Base-by-base conservation (phyloP, 2,797 vertebrate species). In the Pampus argenteus region DNA sequence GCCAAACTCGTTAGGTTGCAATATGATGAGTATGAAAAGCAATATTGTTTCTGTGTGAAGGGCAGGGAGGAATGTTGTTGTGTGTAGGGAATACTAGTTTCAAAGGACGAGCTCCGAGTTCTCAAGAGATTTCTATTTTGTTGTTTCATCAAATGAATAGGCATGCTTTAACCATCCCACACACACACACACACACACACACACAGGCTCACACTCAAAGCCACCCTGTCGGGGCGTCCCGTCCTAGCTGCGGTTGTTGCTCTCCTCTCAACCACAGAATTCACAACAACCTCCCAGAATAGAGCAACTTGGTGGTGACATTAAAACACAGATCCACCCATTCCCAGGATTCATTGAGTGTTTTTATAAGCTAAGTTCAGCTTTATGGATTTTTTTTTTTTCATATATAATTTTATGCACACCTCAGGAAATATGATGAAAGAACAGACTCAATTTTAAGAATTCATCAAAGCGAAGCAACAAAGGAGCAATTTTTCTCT, bases 281-380 rank as follows among this genome's bases (percentile, higher is more conserved):
- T 93, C 90, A 91, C 94, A 92, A 88, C 88, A 89, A 50, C 78
- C 89, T 91, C 90, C 89, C 82, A 88, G 92, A 93, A 93, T 92
- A 94, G 93, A 90, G 82, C 63, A 34, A 66, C 72, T 78, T 55
- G 79, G 90, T 86, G 73, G 85, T 71, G 66, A 72, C 86, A 80
- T 88, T 87, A 87, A 83, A 87, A 84, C 72, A 44, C 68, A 78
- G 82, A 90, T 89, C 90, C 93, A 82, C 92, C 92, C 90, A 88
- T 87, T 90, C 86, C 85, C 85, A 86, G 79, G 78, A 70, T 87
- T 86, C 88, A 83, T 73, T 78, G 67, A 78, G 68, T 52, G 70
- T 76, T 87, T 91, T 91, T 90, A 90, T 87, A 85, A 80, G 80
- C 56, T 4, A 28, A 66, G 50, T 69, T 83, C 58, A 57, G 61